These are phyloP conservation scores for Martes martes DNA, from an alignment of 2,113 vertebrate genomes.

Conservation along the genomic window DNA sequence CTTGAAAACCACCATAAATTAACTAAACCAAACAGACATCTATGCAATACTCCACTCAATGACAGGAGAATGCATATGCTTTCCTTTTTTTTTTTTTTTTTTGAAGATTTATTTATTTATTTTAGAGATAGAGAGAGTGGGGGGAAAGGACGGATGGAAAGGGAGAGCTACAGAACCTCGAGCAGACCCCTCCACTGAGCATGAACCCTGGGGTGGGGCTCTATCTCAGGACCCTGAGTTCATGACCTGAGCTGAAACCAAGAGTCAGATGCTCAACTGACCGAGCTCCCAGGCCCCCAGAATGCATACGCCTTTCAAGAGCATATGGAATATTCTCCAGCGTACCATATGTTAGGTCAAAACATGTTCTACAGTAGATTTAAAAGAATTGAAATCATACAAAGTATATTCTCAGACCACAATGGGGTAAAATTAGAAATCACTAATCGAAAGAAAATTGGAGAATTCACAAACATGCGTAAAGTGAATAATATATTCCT, in stretches of 20 bases:
- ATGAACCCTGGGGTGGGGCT: background rate
- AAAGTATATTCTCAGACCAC: background rate
- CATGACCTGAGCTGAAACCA: background rate
- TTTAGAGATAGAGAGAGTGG: no score
- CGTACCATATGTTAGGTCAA: background rate
- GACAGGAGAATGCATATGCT: background rate
- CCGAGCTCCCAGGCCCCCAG: background rate
- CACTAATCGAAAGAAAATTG: background rate
- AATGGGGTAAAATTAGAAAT: background rate
- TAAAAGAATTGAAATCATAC: background rate
- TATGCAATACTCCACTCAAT: background rate
- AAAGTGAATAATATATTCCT: background rate
- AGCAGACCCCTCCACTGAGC: background rate
- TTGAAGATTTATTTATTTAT: background rate
- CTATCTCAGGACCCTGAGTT: background rate
- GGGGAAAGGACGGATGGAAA: background rate
- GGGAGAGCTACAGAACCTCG: background rate
- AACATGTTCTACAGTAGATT: background rate
- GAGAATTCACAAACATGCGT: background rate
- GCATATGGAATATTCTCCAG: background rate
- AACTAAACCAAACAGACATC: background rate
- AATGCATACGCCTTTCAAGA: background rate
- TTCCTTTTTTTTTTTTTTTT: background rate
- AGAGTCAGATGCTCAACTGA: background rate
- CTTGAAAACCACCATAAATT: background rate